Base-by-base conservation (phyloP, 1,140 invertebrate species). In the Panagrolaimus sp. region DNA sequence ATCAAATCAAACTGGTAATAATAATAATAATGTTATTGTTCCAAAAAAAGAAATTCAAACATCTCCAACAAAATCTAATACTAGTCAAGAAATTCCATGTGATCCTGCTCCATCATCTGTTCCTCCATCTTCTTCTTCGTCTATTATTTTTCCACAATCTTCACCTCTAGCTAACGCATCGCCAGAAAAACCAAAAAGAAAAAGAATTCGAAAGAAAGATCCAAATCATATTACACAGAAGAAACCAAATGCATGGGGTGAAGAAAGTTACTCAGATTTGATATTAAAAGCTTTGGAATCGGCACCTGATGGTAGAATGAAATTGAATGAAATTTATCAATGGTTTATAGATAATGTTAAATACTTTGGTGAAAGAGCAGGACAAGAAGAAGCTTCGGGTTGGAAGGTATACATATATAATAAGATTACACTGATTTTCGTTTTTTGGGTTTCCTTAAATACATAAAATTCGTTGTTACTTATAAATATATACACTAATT, bases 301-400 rank as follows among this genome's bases (percentile, higher is more conserved):
- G 9, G 71, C 80, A 16, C 74, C 77, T 16, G 74, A 81, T 27
- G 81, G 80, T 1, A 43, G 77, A 23, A 53, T 82, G 42, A 82
- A 80, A 51, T 66, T 82, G 11, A 82, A 82, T 66, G 81, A 82
- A 69, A 83, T 82, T 48, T 82, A 82, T 70, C 72, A 77, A 45
- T 82, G 80, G 80, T 82, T 82, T 61, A 65, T 73, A 31, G 81
- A 82, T 53, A 83, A 81, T 72, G 70, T 82, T 64, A 74, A 72
- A 16, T 82, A 82, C 43, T 82, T 82, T 72, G 31, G 72, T n/a
- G 76, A 82, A 20, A 62, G 81, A 38, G 78, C 79, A 0, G 75
- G 69, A 57, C 79, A 77, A 45, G 80, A 82, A 64, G 81, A 81
- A 9, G 79, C 80, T 2, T 74, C 76, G 42, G 80, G 80, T 61